A percentile compares a stretch with the other conserved stretches of the same genome.
Conservation (phyloP, 2,797 vertebrate genomes). For the Lagocephalus sceleratus region DNA sequence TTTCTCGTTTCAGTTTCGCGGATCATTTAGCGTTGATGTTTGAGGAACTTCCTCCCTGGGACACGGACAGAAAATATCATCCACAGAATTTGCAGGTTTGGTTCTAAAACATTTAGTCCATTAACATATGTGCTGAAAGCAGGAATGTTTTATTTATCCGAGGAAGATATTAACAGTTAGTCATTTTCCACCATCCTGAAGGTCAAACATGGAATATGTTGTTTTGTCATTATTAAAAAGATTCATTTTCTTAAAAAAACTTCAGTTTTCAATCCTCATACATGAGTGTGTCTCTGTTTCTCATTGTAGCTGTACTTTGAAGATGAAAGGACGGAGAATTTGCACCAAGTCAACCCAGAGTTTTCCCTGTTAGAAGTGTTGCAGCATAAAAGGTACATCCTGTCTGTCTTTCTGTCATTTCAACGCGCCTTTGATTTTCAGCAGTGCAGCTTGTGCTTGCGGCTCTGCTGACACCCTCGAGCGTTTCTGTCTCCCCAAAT, state of each 20-base stretch:
- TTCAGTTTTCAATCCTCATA: background rate
- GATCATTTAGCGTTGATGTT: constrained; percentile 93
- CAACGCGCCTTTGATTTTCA: background rate
- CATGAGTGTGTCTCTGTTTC: background rate
- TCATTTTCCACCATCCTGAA: too few relatives aligned
- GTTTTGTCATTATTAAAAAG: background rate
- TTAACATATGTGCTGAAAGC: background rate
- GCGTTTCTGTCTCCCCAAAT: too few relatives aligned
- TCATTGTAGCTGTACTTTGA: constrained; percentile 88
- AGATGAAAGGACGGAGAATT: constrained; percentile 75
- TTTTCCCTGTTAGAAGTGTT: constrained; percentile 78
- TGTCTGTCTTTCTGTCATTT: background rate
- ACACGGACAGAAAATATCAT: constrained; percentile 86
- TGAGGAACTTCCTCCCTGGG: constrained; percentile 88
- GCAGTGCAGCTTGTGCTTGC: too few relatives aligned
- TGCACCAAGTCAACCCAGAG: constrained; percentile 75
- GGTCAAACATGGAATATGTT: too few relatives aligned
- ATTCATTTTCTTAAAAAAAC: background rate
- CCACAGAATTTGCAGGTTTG: constrained; percentile 85
- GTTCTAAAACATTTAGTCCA: background rate
- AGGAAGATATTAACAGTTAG: too few relatives aligned
- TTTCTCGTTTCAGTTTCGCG: constrained; percentile 76
- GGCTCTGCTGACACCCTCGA: too few relatives aligned
- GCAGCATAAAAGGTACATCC: constrained; percentile 82
- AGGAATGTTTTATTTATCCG: background rate